A percentile compares a stretch with the other conserved stretches of the same genome.
These are phyloP conservation scores for Paelopatides confundens DNA, from an alignment of 53 echinoderm and acorn worm species.

Conservation along the genomic window DNA sequence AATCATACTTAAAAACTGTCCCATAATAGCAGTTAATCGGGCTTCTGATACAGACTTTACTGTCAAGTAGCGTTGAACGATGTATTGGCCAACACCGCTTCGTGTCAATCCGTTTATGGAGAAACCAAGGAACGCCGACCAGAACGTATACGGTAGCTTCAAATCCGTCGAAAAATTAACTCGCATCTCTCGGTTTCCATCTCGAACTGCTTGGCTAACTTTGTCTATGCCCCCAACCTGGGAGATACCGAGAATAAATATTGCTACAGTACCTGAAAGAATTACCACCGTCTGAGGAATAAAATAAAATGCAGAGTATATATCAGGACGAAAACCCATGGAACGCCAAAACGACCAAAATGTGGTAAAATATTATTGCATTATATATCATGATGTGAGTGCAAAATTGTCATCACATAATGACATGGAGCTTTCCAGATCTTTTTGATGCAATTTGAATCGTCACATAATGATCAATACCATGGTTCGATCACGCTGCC, in stretches of 20 bases:
- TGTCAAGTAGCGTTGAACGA: not conserved
- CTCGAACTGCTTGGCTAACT: not conserved
- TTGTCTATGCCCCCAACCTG: not conserved
- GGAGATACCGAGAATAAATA: slow-evolving; percentile 3
- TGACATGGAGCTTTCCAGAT: too few relatives aligned
- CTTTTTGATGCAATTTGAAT: too few relatives aligned
- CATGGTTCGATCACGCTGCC: too few relatives aligned
- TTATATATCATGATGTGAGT: too few relatives aligned
- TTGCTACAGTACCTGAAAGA: not conserved
- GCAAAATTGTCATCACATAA: too few relatives aligned
- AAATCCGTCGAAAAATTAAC: slow-evolving; percentile 8
- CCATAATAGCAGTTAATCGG: not conserved
- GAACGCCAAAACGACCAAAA: too few relatives aligned
- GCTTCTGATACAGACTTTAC: slow-evolving; percentile 1
- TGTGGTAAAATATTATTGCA: too few relatives aligned
- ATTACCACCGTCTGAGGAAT: not conserved
- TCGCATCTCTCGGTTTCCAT: not conserved
- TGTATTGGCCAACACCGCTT: slow-evolving; percentile 9
- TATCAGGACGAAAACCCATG: too few relatives aligned
- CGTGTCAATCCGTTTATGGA: not conserved
- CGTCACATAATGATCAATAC: too few relatives aligned
- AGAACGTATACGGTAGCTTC: slow-evolving; percentile 1
- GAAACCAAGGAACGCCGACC: slow-evolving; percentile 11
- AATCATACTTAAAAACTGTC: slow-evolving; percentile 18
- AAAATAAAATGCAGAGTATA: not conserved